Evolutionary conservation across 64 coral and sea anemone species (phyloP).

Genomic region (Dendrophyllia cribrosa): DNA sequence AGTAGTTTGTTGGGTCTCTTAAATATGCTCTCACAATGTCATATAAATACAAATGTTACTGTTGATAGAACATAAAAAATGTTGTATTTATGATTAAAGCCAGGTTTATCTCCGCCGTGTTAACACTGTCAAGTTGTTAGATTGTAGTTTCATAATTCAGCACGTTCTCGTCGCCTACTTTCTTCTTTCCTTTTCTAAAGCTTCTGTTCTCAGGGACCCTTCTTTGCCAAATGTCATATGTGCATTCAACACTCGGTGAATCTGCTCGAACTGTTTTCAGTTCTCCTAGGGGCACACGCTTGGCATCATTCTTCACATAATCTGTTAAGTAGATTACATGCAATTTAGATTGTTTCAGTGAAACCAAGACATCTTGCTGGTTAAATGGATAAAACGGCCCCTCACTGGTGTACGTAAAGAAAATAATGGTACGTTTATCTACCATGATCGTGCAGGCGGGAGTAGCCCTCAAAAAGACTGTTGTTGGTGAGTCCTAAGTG

Average conservation of each 20-base stretch:
- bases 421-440: too few species aligned
- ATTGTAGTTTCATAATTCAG: conserved; percentile 62
- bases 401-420: too few species aligned
- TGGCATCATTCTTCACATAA: background rate
- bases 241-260: conserved; percentile 57
- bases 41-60: background rate
- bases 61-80: too few species aligned
- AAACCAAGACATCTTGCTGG: too few species aligned
- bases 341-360: background rate
- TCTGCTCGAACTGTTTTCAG: conserved; percentile 34
- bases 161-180: conserved; percentile 8
- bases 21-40: background rate
- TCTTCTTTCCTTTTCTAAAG: conserved; percentile 55
- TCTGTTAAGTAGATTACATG: background rate
- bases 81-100: background rate
- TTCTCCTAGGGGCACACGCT: conserved; percentile 41
- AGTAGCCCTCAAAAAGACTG: too few species aligned
- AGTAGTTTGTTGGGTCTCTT: background rate
- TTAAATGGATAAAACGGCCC: too few species aligned
- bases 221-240: conserved; percentile 75
- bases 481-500: too few species aligned
- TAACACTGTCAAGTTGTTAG: background rate
- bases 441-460: too few species aligned
- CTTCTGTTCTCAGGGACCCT: conserved; percentile 63
- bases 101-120: too few species aligned